Evolutionary conservation across 2,113 vertebrate genomes (phyloP), one percentile per base, ranked within the genome.

Genomic region (Speoplatyrhinus poulsoni): DNA sequence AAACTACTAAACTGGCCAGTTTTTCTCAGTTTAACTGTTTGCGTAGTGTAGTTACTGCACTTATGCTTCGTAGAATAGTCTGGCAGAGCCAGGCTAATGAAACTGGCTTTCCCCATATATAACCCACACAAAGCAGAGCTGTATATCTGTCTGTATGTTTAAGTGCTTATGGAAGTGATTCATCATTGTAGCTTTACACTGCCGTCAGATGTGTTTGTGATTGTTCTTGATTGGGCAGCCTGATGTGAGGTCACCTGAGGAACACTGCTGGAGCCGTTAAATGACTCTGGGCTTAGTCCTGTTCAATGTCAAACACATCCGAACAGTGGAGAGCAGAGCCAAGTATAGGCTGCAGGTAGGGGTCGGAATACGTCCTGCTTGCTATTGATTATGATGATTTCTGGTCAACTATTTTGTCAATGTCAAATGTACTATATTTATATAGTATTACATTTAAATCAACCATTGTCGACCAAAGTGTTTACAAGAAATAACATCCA

Each of bases 61-160:
- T 26, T 26, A 26, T 26, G 26, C 26, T 26, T 26, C 2, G 26
- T 26, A 26, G 26, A 26, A 3, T 26, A 26, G 26, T 26, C 26
- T 26, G 26, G 2, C 1, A 3, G 26, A 26, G 26, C 26, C 26
- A 2, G 26, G 26, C 2, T 26, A 26, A 26, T 26, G 26, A 26
- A 26, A 61, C 75, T 60, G 61, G 46, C 49, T 81, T 73, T 74
- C 26, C 65, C 52, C 19, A 63, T 17, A 65, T 61, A 64, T 79
- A 4, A 4, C 62, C 81, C 52, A 73, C 60, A 55, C 46, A 61
- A 53, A 58, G 64, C 50, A 65, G 60, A 70, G 52, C 59, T 64
- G 84, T 83, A 68, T 86, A 79, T 85, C 88, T 89, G 63, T 89
- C 73, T 77, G 87, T 54, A 67, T 61, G 33, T 63, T 12, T 62